Conservation (phyloP, 2,888 invertebrate species). For the Tiphia femorata region DNA sequence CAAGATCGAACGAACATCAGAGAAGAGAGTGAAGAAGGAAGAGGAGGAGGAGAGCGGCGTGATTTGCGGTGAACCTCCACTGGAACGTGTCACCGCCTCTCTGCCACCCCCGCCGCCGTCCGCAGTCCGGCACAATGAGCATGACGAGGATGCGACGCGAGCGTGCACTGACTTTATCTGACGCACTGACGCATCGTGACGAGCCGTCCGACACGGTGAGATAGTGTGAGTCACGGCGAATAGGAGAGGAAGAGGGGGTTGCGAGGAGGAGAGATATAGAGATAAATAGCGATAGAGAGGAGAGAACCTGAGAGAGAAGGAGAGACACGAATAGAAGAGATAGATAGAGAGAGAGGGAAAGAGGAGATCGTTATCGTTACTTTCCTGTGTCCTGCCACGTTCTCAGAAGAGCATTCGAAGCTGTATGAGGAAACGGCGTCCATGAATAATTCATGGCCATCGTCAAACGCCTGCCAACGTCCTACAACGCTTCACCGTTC, state of each 20-base stretch:
- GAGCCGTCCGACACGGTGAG: slow-evolving; percentile 35
- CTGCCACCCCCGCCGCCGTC: neutral
- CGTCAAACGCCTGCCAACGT: slow-evolving; percentile 59
- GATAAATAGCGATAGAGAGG: slow-evolving; percentile 10
- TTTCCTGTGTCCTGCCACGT: slow-evolving; percentile 68
- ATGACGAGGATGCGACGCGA: no score
- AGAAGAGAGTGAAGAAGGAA: neutral
- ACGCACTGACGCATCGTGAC: slow-evolving; percentile 55
- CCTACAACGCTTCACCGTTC: neutral
- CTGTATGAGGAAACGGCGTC: slow-evolving; percentile 65
- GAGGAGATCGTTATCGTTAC: slow-evolving; percentile 61
- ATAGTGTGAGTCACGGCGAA: slow-evolving; percentile 8
- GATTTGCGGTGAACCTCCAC: no score
- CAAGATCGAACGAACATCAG: no score
- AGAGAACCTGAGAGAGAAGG: slow-evolving; percentile 5
- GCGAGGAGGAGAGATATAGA: slow-evolving; percentile 7
- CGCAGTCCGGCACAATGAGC: slow-evolving; percentile 25
- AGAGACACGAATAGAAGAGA: slow-evolving; percentile 21
- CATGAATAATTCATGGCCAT: slow-evolving; percentile 65
- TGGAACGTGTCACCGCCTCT: no score
- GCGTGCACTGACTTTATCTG: slow-evolving; percentile 52
- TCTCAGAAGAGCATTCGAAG: slow-evolving; percentile 65
- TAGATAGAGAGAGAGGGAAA: slow-evolving; percentile 23
- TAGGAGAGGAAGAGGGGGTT: slow-evolving; percentile 10
- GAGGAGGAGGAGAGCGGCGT: neutral